These are phyloP conservation scores for Trachelipus rathkii DNA, from an alignment of 1,140 invertebrate species.

Conservation along the genomic window DNA sequence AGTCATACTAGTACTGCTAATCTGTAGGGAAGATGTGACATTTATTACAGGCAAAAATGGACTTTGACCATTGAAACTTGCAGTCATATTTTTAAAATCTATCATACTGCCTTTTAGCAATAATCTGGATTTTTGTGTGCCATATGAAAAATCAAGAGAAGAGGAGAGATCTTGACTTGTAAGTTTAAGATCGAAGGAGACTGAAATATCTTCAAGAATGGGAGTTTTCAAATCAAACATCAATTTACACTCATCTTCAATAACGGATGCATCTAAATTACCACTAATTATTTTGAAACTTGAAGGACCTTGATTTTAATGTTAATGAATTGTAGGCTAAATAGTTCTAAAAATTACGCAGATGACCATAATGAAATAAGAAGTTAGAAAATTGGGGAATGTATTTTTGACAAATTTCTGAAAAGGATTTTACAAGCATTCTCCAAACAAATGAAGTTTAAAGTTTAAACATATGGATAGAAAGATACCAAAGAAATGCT, in stretches of 20 bases:
- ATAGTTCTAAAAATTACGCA: too few relatives aligned
- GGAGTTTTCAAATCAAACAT: neutral
- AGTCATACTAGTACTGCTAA: neutral
- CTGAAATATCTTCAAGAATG: neutral
- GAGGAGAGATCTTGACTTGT: neutral
- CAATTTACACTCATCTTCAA: neutral
- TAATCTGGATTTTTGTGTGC: neutral
- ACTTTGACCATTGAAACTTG: neutral
- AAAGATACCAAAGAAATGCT: too few relatives aligned
- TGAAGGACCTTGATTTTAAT: too few relatives aligned
- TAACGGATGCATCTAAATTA: neutral
- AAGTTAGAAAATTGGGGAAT: too few relatives aligned
- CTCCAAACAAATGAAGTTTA: too few relatives aligned
- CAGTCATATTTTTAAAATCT: neutral
- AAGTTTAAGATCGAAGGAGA: neutral
- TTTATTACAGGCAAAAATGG: neutral
- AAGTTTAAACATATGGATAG: too few relatives aligned
- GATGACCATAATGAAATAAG: too few relatives aligned
- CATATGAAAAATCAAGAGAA: neutral
- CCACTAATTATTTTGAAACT: neutral
- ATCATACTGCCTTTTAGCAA: neutral
- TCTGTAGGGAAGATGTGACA: neutral
- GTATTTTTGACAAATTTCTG: too few relatives aligned
- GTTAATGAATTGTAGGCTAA: too few relatives aligned
- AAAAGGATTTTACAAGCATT: too few relatives aligned